Percentiles rank a stretch among this genome's conserved stretches.
These are phyloP conservation scores for Mythimna lalbum DNA, from an alignment of 2,888 invertebrate genomes.

Conservation along the genomic window DNA sequence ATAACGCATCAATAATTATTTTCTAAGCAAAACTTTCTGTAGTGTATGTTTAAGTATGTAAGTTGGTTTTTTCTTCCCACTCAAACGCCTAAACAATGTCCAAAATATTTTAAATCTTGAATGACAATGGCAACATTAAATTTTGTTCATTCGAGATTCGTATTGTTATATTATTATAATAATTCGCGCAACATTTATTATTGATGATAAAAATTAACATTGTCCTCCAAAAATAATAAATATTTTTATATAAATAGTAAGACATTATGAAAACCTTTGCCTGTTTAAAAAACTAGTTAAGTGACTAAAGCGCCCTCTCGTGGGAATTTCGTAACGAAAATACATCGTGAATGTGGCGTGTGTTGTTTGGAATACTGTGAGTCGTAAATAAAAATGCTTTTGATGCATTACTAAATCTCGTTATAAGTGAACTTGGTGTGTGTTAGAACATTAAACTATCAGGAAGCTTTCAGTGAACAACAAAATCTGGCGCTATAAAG, in stretches of 20 bases:
- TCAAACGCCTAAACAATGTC: not conserved
- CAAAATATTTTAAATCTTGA: not conserved
- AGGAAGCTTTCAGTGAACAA: conserved; percentile 70
- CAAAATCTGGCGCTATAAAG: conserved; percentile 71
- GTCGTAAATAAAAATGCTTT: conserved; percentile 90
- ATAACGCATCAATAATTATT: no score
- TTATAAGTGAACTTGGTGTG: conserved; percentile 77
- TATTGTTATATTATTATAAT: not conserved
- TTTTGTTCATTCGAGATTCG: not conserved
- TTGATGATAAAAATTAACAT: not conserved
- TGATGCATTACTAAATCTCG: conserved; percentile 77
- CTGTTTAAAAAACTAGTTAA: conserved; percentile 38
- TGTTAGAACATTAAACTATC: conserved; percentile 74
- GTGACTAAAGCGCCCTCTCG: conserved; percentile 78
- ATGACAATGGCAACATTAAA: not conserved
- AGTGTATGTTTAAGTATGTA: no score
- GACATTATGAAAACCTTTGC: conserved; percentile 31
- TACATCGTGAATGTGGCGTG: conserved; percentile 91
- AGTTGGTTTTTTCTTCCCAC: no score
- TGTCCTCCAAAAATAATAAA: not conserved
- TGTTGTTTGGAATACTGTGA: conserved; percentile 89
- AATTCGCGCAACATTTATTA: not conserved
- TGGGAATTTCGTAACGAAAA: conserved; percentile 81
- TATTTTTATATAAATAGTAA: not conserved
- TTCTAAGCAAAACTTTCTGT: no score